Base-by-base conservation (phyloP, 53 echinoderm and acorn worm species). In the Astropecten irregularis region DNA sequence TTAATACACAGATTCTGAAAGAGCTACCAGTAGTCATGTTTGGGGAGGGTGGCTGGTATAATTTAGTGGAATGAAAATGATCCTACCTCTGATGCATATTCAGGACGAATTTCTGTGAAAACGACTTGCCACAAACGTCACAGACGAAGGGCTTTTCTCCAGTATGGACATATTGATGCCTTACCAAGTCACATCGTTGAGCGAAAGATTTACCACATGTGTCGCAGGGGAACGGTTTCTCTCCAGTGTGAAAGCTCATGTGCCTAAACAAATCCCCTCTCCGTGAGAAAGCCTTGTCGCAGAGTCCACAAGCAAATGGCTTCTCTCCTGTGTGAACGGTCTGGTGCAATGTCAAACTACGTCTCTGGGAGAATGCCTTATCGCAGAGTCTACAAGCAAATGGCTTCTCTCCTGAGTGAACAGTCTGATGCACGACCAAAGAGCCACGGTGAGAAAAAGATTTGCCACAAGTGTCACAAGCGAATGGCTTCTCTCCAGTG, bases 201-300 rank as follows among this genome's bases (percentile, higher is more conserved):
- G 46, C 49, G 84, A 91, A 91, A 40, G 83, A 63, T 55, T 88
- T 77, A 20, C 57, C 53, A 40, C 91, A 91, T 13, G 50, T 48
- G 3, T 74, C 54, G 14, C 91, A 91, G 7, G 33, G 31, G 10
- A 52, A 86, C 9, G 91, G 91, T 14, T 62, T 83, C 55, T 76
- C 66, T 1, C 76, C 87, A 0, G 69, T 76, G 42, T 91, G 91
- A 21, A 65, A 23, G 23, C 58, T 48, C 25, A 19, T 15, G 51
- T 91, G 91, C 23, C 53, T 31, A 22, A 38, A 83, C 2, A 91
- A 77, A 51, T 59, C 70, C 14, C 39, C 11, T 1, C 16, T 13
- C 10, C n/a, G n/a, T n/a, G n/a, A n/a, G n/a, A n/a, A n/a, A n/a
- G n/a, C n/a, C n/a, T n/a, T n/a, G n/a, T n/a, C n/a, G n/a, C n/a